Evolutionary conservation across 2,888 invertebrate species (phyloP), one percentile per base, ranked within the genome.

Genomic region (Saturnia japonica): DNA sequence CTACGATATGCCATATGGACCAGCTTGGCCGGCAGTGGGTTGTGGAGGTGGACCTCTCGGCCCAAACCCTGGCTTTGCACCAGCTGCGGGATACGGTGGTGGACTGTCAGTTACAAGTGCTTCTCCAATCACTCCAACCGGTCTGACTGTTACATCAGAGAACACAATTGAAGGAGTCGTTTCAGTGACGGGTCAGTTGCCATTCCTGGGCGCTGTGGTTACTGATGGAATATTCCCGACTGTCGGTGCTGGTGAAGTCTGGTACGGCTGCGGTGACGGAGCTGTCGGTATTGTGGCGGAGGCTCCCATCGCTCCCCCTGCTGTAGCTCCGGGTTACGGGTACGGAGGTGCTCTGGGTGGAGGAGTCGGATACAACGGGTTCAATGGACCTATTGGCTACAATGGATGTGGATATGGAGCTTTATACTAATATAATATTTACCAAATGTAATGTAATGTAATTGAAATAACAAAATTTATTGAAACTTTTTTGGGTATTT

Each of bases 191-290:
- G 71, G 71, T 28, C 69, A 71, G 45, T 11, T 69, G 60, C 71
- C 71, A 19, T 71, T 71, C 71, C 40, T 71, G 25, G 71, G 71
- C 14, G 67, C 71, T 45, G 71, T 67, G 2, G 71, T n/a, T 25
- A 66, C 69, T 14, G 71, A 43, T 9, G 71, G 60, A 16, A 68
- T 45, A 45, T 68, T 71, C 47, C 34, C 45, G 34, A 71, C 62
- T 57, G 75, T 25, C 22, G 69, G 68, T 25, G 69, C 62, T 40
- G 72, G 62, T 60, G 71, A 67, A 72, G 75, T 68, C 62, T 70
- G 71, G 0, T 81, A 78, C 73, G 80, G 79, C 47, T 79, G 80
- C 51, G 74, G 71, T 64, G 83, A 81, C n/a, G 74, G 66, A 12
- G 71, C 71, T 57, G 7, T 69, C n/a, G 71, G 71, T 40, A 67